These are phyloP conservation scores for Lutjanus campechanus DNA, from an alignment of 2,797 vertebrate genomes.

Conservation along the genomic window DNA sequence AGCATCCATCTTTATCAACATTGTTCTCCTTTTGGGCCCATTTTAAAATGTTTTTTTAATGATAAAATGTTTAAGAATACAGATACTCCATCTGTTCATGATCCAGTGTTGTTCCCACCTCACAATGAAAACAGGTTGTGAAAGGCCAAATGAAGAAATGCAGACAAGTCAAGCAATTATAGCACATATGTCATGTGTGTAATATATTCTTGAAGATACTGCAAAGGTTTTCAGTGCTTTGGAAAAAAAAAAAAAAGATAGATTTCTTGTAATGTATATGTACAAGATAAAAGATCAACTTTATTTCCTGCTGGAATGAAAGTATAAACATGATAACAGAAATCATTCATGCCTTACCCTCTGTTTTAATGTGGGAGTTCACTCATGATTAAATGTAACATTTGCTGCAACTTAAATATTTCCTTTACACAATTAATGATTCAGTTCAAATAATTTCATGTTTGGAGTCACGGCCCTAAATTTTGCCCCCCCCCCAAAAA, in stretches of 20 bases:
- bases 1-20: neutral
- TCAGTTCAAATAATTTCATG: neutral
- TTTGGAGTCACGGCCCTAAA: neutral
- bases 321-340: neutral
- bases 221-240: neutral
- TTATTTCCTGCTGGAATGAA: neutral
- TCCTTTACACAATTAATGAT: neutral
- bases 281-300: neutral
- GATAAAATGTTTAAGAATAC: neutral
- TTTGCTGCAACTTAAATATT: neutral
- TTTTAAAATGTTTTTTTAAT: neutral
- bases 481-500: neutral
- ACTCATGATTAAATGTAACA: neutral
- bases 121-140: neutral
- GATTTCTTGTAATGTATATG: neutral
- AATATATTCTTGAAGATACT: neutral
- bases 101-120: neutral
- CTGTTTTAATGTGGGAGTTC: neutral
- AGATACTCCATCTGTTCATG: neutral
- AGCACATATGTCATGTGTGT: neutral
- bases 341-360: neutral
- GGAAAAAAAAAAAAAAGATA: neutral
- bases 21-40: neutral
- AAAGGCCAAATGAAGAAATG: conserved; percentile 15
- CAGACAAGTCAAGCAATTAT: neutral